Percentiles rank a stretch among this genome's conserved stretches.
Evolutionary conservation across 2,888 invertebrate species (phyloP).

Genomic region (Schizotus pectinicornis): DNA sequence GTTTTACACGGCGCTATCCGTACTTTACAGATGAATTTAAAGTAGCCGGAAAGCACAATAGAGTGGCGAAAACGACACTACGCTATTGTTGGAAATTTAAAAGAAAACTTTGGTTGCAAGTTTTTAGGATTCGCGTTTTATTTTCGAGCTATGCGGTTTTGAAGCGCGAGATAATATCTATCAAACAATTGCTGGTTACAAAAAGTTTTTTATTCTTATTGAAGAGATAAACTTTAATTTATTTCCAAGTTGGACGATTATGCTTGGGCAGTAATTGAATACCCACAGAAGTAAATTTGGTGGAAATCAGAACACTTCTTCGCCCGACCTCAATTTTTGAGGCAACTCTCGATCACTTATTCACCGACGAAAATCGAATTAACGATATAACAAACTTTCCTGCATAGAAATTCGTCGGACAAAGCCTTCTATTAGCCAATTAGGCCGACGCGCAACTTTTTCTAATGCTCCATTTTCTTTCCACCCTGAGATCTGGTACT

Average conservation of each 20-base stretch:
- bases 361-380: too few species aligned
- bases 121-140: slow-evolving; percentile 10
- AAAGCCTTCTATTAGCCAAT: slow-evolving; percentile 7
- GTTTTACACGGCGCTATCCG: neutral
- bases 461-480: slow-evolving; percentile 15
- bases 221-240: slow-evolving; percentile 11
- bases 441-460: slow-evolving; percentile 7
- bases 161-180: slow-evolving; percentile 14
- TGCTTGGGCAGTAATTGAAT: too few species aligned
- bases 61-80: slow-evolving; percentile 14
- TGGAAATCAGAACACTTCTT: too few species aligned
- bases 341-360: too few species aligned
- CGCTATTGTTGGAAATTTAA: slow-evolving; percentile 3
- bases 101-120: slow-evolving; percentile 11
- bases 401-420: neutral
- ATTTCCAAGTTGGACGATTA: neutral
- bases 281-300: too few species aligned
- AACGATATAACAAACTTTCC: neutral
- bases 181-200: slow-evolving; percentile 14
- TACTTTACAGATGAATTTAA: neutral
- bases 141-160: slow-evolving; percentile 4
- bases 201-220: slow-evolving; percentile 10
- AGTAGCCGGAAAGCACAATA: neutral
- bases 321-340: too few species aligned
- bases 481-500: neutral